Conservation (phyloP, 2,113 vertebrate genomes). For the Pterophyllum scalare region DNA sequence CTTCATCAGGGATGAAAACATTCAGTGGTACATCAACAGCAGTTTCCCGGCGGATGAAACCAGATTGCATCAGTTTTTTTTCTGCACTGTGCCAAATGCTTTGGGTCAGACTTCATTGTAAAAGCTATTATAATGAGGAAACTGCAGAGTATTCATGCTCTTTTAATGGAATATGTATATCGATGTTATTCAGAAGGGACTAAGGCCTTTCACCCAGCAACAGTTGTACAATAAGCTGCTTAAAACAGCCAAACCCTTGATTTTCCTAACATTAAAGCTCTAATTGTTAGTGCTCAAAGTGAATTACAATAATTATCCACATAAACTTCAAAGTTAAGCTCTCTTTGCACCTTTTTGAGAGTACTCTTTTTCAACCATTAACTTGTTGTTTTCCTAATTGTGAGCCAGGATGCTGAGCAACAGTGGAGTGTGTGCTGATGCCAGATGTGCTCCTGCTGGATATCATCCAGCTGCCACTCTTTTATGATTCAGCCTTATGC, state of each 20-base stretch:
- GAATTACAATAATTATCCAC: conserved; percentile 82
- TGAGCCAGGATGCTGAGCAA: conserved; percentile 18
- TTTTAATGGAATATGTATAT: conserved; percentile 61
- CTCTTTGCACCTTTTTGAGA: conserved; percentile 63
- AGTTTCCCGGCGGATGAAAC: conserved; percentile 49
- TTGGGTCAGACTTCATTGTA: conserved; percentile 66
- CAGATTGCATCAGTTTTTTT: conserved; percentile 41
- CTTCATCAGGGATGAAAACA: conserved; percentile 30
- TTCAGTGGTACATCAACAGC: conserved; percentile 38
- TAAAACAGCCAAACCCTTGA: conserved; percentile 63
- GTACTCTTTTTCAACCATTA: conserved; percentile 55
- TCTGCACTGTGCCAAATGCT: conserved; percentile 56
- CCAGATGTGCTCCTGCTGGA: conserved; percentile 39
- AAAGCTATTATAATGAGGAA: conserved; percentile 59
- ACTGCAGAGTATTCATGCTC: conserved; percentile 54
- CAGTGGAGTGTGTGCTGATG: background rate
- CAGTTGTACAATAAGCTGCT: conserved; percentile 68
- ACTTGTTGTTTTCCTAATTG: conserved; percentile 54
- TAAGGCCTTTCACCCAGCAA: conserved; percentile 60
- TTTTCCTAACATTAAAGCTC: conserved; percentile 60
- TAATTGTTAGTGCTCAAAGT: conserved; percentile 72
- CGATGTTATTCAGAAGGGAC: conserved; percentile 62
- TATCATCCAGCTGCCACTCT: conserved; percentile 44
- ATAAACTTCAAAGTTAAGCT: conserved; percentile 73
- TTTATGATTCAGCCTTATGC: conserved; percentile 18